A percentile compares a stretch with the other conserved stretches of the same genome.
phyloP scores from a whole-genome alignment of 64 coral and sea anemone species.

The Stichodactyla mertensii region DNA sequence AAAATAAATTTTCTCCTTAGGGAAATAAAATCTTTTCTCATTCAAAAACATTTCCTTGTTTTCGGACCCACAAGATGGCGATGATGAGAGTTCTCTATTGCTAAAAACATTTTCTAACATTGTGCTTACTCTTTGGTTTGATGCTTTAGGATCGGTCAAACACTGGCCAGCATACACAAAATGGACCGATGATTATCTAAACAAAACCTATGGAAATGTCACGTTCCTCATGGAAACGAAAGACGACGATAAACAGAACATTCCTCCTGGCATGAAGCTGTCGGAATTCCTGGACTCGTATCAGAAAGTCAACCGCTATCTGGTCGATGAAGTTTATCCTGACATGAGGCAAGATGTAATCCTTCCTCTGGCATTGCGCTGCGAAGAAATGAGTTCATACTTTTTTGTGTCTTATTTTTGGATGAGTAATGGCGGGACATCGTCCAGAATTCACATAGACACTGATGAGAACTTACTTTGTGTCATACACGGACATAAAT shows the following conservation, averaged over 20 bases:
- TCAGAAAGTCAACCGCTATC: slow-evolving; percentile 64
- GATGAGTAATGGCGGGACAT: slow-evolving; percentile 90
- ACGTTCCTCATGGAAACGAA: slow-evolving; percentile 88
- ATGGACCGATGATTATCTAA: slow-evolving; percentile 92
- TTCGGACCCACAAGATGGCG: too few species aligned
- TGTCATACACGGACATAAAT: slow-evolving; percentile 86
- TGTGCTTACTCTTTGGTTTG: background rate
- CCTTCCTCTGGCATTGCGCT: slow-evolving; percentile 80
- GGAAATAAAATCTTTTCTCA: too few species aligned
- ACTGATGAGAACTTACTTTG: slow-evolving; percentile 94
- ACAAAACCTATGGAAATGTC: slow-evolving; percentile 58
- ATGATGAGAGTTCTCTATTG: too few species aligned
- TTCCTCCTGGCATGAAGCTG: slow-evolving; percentile 54
- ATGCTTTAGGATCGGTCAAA: slow-evolving; percentile 68
- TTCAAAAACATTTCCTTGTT: too few species aligned
- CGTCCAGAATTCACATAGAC: slow-evolving; percentile 90
- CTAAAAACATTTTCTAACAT: background rate
- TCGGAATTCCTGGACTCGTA: slow-evolving; percentile 69
- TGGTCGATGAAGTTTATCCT: slow-evolving; percentile 87
- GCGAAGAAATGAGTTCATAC: slow-evolving; percentile 91
- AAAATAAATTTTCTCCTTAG: too few species aligned
- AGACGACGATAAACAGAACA: slow-evolving; percentile 90
- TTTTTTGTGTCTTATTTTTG: slow-evolving; percentile 98
- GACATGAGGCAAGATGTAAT: slow-evolving; percentile 85
- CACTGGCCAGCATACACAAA: slow-evolving; percentile 87